Conservation (phyloP, 2,113 vertebrate genomes). For the Ondatra zibethicus region DNA sequence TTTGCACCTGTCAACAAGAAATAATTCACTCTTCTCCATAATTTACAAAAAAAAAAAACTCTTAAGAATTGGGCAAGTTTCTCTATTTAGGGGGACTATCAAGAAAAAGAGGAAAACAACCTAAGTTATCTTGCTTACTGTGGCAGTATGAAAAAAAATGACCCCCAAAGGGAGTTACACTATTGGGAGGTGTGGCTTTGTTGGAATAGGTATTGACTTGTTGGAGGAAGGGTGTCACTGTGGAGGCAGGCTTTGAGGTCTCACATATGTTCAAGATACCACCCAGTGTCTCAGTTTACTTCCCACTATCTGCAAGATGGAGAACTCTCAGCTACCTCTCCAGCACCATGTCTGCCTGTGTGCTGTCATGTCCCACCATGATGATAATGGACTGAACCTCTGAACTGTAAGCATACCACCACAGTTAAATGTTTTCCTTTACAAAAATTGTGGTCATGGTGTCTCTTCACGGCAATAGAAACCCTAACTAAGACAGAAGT, state of each 20-base stretch:
- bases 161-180: background rate
- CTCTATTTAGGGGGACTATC: background rate
- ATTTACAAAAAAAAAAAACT: background rate
- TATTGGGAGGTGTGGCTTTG: background rate
- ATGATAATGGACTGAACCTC: background rate
- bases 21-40: conserved; percentile 26
- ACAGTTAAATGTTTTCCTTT: background rate
- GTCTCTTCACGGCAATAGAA: background rate
- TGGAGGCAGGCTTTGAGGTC: background rate
- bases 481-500: background rate
- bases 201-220: background rate
- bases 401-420: background rate
- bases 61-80: conserved; percentile 40
- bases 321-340: background rate
- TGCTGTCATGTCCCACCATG: background rate
- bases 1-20: conserved; percentile 13
- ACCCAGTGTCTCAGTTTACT: background rate
- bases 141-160: background rate
- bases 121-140: background rate
- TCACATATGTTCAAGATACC: background rate
- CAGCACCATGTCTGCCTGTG: background rate
- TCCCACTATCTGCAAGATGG: background rate
- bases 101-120: background rate
- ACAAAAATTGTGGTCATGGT: background rate
- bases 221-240: background rate